These are phyloP conservation scores for Apistogramma diplotaenia DNA, from an alignment of 2,113 vertebrate species.

Conservation along the genomic window DNA sequence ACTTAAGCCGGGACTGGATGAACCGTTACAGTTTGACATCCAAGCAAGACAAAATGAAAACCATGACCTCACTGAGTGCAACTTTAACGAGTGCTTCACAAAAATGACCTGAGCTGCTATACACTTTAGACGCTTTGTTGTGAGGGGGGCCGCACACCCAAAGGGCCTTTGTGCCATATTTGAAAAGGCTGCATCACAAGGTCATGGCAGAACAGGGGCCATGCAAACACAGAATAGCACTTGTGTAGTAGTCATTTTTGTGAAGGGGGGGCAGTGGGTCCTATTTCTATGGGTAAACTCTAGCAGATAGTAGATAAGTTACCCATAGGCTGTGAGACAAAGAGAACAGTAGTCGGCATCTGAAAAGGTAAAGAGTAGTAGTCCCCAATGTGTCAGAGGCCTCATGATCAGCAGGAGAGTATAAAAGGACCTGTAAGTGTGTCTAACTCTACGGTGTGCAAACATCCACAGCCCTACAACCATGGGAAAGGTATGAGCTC, in stretches of 20 bases:
- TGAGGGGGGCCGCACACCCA: constrained; percentile 48
- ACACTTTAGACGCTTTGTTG: constrained; percentile 58
- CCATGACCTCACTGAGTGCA: neutral
- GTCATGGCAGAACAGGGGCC: constrained; percentile 61
- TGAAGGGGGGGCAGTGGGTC: neutral
- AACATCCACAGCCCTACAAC: constrained; percentile 57
- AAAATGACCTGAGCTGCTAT: constrained; percentile 31
- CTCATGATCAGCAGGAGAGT: constrained; percentile 50
- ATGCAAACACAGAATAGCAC: constrained; percentile 58
- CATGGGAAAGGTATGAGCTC: constrained; percentile 77
- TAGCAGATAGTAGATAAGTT: constrained; percentile 68
- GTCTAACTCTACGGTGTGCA: constrained; percentile 16
- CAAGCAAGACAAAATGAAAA: constrained; percentile 8
- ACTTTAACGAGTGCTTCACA: neutral
- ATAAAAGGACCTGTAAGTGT: constrained; percentile 66
- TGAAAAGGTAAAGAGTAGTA: constrained; percentile 72
- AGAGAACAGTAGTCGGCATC: constrained; percentile 47
- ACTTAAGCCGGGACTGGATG: neutral
- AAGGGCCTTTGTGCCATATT: constrained; percentile 63
- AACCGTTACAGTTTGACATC: neutral
- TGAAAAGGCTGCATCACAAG: constrained; percentile 69
- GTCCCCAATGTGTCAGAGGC: constrained; percentile 61
- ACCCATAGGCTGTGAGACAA: constrained; percentile 49
- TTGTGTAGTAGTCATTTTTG: constrained; percentile 37
- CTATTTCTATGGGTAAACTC: constrained; percentile 77